phyloP scores from a whole-genome alignment of 2,113 vertebrate genomes.

The Channa maculata region DNA sequence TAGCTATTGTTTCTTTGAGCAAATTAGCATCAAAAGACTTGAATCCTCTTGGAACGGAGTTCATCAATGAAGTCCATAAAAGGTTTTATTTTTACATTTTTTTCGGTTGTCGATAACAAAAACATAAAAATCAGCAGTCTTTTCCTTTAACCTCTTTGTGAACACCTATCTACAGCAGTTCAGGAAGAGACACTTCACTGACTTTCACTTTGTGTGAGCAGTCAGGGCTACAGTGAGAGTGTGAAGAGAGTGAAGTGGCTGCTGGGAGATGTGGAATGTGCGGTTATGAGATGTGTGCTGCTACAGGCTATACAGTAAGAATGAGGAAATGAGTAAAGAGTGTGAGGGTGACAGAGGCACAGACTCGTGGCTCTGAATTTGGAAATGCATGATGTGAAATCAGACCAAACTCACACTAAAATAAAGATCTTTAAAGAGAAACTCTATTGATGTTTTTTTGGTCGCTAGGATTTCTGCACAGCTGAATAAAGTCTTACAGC shows the following conservation, averaged over 20 bases:
- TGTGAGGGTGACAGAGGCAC: too few species aligned
- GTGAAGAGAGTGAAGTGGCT: slow-evolving; percentile 5
- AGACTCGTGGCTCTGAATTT: not conserved
- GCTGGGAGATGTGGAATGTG: slow-evolving; percentile 13
- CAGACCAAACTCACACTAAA: not conserved
- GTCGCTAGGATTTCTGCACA: too few species aligned
- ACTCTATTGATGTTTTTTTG: too few species aligned
- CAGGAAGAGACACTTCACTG: not conserved
- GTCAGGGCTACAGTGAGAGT: not conserved
- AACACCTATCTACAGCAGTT: slow-evolving; percentile 23
- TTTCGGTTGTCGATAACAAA: too few species aligned
- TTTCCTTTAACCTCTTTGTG: slow-evolving; percentile 12
- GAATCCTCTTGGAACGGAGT: too few species aligned
- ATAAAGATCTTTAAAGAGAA: too few species aligned
- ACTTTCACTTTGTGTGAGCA: slow-evolving; percentile 10
- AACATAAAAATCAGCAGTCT: too few species aligned
- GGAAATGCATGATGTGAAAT: slow-evolving; percentile 23
- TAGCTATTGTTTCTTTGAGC: not conserved
- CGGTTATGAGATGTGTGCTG: slow-evolving; percentile 2
- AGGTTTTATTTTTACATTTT: too few species aligned
- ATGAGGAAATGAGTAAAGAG: slow-evolving; percentile 32
- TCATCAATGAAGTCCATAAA: too few species aligned
- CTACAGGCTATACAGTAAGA: not conserved
- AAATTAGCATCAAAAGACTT: slow-evolving; percentile 35
- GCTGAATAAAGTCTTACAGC: too few species aligned